phyloP scores from a whole-genome alignment of 2,797 vertebrate genomes.

The Salmo trutta region DNA sequence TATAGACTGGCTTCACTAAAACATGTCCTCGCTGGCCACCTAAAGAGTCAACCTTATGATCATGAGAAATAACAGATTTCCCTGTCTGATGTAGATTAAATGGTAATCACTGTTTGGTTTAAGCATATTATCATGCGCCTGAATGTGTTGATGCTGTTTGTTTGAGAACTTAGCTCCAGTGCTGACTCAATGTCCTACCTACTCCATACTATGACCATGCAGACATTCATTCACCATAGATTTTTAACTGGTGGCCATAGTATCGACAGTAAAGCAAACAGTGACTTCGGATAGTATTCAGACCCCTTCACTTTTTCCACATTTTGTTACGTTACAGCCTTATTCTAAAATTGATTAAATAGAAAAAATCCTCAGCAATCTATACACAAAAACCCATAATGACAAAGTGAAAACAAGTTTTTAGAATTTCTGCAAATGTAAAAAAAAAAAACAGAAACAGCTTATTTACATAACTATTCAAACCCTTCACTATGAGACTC shows the following conservation, averaged over 20 bases:
- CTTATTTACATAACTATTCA: no score
- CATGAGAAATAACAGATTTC: not conserved
- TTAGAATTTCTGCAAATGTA: no score
- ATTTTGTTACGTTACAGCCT: no score
- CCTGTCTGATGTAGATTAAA: not conserved
- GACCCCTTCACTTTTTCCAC: no score
- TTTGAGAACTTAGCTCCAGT: not conserved
- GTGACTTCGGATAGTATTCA: no score
- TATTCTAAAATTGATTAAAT: no score
- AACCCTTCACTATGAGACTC: no score
- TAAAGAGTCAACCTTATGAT: not conserved
- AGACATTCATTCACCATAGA: not conserved
- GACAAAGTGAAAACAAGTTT: no score
- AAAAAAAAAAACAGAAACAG: no score
- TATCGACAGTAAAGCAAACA: not conserved
- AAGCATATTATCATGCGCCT: not conserved
- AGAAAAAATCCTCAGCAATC: no score
- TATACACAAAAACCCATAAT: no score
- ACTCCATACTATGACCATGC: not conserved
- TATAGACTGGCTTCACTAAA: not conserved
- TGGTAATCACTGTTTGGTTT: not conserved
- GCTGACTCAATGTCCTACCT: not conserved
- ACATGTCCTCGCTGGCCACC: conserved; percentile 13
- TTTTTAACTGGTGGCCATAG: not conserved
- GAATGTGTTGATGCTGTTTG: not conserved